Evolutionary conservation across 2,888 invertebrate species (phyloP), one percentile per base, ranked within the genome.

Genomic region (Proisotoma minuta): DNA sequence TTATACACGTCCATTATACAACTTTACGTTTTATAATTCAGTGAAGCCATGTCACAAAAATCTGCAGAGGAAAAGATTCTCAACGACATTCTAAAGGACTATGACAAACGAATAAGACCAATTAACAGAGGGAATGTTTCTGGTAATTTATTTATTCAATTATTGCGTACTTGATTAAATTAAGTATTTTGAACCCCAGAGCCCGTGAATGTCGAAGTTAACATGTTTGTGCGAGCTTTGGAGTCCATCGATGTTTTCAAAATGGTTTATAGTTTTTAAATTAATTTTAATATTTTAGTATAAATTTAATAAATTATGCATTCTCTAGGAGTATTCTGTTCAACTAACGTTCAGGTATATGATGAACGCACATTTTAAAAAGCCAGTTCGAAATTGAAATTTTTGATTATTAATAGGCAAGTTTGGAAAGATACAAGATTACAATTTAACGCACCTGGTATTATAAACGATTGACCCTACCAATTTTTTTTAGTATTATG

Each of bases 221-320:
- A 78, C 62, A 73, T 78, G 23, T 74, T 75, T 67, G 73, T 78
- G 26, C 57, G 78, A 49, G 75, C 74, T 71, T 66, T 78, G 3
- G 74, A 75, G 49, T 75, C 76, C 40, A 75, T 78, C 20, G 76
- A 77, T 65, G 76, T 77, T 24, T 74, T 75, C 24, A 76, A 76
- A 58, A 77, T 75, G 76, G 77, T 76, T 50, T 70, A 68, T 43
- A 8, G 3, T n/a, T 47, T 12, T 23, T 61, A 28, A 3, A 49
- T 34, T 15, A n/a, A 49, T 27, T 49, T 49, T n/a, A 4, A n/a
- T 34, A 12, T 47, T 47, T n/a, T n/a, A n/a, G n/a, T n/a, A n/a
- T n/a, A n/a, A n/a, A n/a, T n/a, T n/a, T n/a, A n/a, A n/a, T n/a
- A n/a, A n/a, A n/a, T n/a, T 47, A 10, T 18, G 10, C 47, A 47